phyloP scores from a whole-genome alignment of 1,140 invertebrate genomes.

The Charaxes varanes region DNA sequence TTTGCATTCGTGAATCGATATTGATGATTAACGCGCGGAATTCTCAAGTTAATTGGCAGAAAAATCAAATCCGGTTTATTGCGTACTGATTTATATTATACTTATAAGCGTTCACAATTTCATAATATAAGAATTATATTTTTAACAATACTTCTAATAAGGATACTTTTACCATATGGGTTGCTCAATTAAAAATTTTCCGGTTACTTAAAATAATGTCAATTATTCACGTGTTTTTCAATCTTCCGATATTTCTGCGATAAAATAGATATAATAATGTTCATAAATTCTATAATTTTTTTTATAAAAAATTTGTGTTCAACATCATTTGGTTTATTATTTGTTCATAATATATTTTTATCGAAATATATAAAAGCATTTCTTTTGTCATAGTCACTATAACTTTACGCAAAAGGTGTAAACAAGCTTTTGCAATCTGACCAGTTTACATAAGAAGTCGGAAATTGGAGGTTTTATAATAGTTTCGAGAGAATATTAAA shows the following conservation, averaged over 20 bases:
- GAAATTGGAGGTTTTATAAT: slow-evolving; percentile 8
- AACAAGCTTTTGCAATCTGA: slow-evolving; percentile 31
- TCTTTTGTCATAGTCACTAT: slow-evolving; percentile 40
- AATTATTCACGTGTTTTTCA: neutral
- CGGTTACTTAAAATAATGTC: neutral
- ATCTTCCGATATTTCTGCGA: neutral
- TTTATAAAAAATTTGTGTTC: too few species aligned
- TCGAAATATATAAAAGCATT: slow-evolving; percentile 37
- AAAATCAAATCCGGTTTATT: too few species aligned
- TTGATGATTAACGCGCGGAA: too few species aligned
- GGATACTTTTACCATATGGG: neutral
- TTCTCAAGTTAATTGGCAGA: too few species aligned
- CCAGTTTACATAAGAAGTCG: slow-evolving; percentile 24
- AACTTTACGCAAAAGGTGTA: slow-evolving; percentile 50
- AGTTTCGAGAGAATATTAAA: slow-evolving; percentile 3
- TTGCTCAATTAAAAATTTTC: neutral
- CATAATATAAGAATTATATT: neutral
- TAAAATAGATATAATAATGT: too few species aligned
- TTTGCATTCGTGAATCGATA: too few species aligned
- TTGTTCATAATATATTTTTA: slow-evolving; percentile 9
- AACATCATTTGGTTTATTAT: too few species aligned
- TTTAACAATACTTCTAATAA: neutral
- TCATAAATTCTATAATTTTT: too few species aligned
- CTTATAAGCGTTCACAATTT: too few species aligned
- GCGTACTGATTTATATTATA: too few species aligned